Percentiles rank a stretch among this genome's conserved stretches.
phyloP scores from a whole-genome alignment of 1,140 invertebrate genomes.

The Asbolus verrucosus region DNA sequence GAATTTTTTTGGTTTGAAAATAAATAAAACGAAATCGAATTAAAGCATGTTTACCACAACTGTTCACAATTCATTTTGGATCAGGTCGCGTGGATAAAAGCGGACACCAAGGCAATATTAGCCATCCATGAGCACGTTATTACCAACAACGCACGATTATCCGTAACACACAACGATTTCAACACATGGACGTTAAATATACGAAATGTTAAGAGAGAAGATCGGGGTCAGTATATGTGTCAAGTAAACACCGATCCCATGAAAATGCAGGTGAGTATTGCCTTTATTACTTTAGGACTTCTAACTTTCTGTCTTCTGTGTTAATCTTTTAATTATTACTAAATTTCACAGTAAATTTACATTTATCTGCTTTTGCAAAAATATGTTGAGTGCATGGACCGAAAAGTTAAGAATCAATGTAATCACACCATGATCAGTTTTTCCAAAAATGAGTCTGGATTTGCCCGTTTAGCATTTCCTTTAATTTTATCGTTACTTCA shows the following conservation, averaged over 20 bases:
- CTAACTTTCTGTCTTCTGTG: too few species aligned
- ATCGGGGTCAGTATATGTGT: constrained; percentile 91
- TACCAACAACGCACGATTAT: constrained; percentile 87
- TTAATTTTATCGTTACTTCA: too few species aligned
- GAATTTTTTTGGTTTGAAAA: constrained; percentile 20
- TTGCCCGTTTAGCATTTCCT: too few species aligned
- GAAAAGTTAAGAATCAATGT: too few species aligned
- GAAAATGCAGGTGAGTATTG: constrained; percentile 82
- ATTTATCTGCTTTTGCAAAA: too few species aligned
- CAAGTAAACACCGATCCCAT: constrained; percentile 95
- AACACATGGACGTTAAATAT: constrained; percentile 91
- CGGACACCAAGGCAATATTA: constrained; percentile 90
- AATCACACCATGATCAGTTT: too few species aligned
- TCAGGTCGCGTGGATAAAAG: constrained; percentile 93
- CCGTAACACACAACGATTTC: constrained; percentile 87
- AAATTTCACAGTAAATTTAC: too few species aligned
- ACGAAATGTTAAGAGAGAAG: constrained; percentile 82
- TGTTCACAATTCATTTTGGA: constrained; percentile 57
- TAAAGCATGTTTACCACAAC: constrained; percentile 35
- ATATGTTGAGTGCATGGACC: too few species aligned
- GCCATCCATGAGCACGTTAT: constrained; percentile 94
- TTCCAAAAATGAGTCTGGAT: too few species aligned
- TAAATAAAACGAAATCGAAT: constrained; percentile 31
- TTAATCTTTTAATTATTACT: too few species aligned
- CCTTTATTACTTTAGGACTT: constrained; percentile 16